A percentile compares a stretch with the other conserved stretches of the same genome.
These are phyloP conservation scores for Arenicola marina DNA, from an alignment of 2,888 invertebrate species.

Conservation along the genomic window DNA sequence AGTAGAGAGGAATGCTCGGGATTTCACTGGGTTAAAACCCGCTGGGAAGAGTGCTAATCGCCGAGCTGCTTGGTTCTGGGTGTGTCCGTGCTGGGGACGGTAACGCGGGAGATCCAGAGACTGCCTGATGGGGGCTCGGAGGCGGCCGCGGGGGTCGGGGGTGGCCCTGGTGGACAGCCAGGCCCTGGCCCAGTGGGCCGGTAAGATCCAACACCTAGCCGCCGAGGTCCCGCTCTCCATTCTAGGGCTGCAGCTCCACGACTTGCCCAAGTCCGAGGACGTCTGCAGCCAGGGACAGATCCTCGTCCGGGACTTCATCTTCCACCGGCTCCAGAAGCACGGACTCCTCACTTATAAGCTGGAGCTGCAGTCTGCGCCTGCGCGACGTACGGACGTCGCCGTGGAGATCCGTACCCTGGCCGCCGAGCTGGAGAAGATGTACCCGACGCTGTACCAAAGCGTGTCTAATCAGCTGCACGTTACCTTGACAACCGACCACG, in stretches of 20 bases:
- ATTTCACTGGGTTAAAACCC: too few relatives aligned
- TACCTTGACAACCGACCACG: slow-evolving; percentile 28
- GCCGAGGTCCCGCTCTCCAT: too few relatives aligned
- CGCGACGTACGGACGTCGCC: slow-evolving; percentile 11
- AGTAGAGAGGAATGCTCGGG: too few relatives aligned
- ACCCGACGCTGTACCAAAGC: slow-evolving; percentile 51
- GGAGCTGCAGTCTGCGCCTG: neutral
- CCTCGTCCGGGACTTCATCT: slow-evolving; percentile 29
- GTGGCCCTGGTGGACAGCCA: too few relatives aligned
- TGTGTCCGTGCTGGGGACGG: too few relatives aligned
- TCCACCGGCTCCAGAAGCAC: slow-evolving; percentile 13
- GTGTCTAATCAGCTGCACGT: slow-evolving; percentile 55
- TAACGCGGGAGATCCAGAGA: too few relatives aligned
- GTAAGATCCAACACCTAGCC: too few relatives aligned
- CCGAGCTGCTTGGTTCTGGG: too few relatives aligned
- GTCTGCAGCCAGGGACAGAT: slow-evolving; percentile 4
- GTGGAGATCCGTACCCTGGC: slow-evolving; percentile 43
- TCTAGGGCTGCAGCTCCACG: neutral
- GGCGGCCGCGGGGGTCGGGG: too few relatives aligned
- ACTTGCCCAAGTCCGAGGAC: neutral
- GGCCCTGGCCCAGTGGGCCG: too few relatives aligned
- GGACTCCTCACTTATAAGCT: neutral
- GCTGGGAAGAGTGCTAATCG: too few relatives aligned
- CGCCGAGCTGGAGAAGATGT: slow-evolving; percentile 55
- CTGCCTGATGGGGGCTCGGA: too few relatives aligned